These are phyloP conservation scores for Apantesis nais DNA, from an alignment of 2,888 invertebrate genomes.

Conservation along the genomic window DNA sequence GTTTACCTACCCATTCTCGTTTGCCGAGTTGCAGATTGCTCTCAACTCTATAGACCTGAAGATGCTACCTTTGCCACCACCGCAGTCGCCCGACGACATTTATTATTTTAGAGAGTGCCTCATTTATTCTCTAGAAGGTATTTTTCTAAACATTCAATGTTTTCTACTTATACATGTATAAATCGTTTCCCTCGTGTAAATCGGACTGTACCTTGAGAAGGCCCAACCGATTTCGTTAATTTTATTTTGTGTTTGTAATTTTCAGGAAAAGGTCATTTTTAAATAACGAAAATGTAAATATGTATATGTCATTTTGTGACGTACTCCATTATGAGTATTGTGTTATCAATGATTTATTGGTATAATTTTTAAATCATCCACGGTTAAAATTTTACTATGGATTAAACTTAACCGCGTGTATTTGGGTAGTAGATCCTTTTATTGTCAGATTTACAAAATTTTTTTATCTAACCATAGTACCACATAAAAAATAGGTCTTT, in stretches of 20 bases:
- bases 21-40: constrained; percentile 91
- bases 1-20: constrained; percentile 96
- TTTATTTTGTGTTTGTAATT: too few relatives aligned
- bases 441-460: neutral
- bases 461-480: neutral
- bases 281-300: neutral
- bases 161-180: neutral
- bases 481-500: too few relatives aligned
- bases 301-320: neutral
- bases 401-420: neutral
- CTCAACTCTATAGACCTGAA: constrained; percentile 89
- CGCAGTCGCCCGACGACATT: constrained; percentile 87
- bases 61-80: constrained; percentile 75
- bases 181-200: neutral
- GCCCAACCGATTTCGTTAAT: neutral
- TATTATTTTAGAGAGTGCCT: constrained; percentile 94
- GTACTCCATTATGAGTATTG: neutral
- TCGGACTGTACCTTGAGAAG: neutral
- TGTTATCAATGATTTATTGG: neutral
- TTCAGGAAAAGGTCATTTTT: too few relatives aligned
- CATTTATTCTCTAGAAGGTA: constrained; percentile 90
- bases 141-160: neutral
- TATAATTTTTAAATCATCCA: neutral
- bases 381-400: neutral
- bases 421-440: neutral